A percentile compares a stretch with the other conserved stretches of the same genome.
Conservation (phyloP, 92 coral and sea anemone genomes). For the Palythoa caribaeorum region DNA sequence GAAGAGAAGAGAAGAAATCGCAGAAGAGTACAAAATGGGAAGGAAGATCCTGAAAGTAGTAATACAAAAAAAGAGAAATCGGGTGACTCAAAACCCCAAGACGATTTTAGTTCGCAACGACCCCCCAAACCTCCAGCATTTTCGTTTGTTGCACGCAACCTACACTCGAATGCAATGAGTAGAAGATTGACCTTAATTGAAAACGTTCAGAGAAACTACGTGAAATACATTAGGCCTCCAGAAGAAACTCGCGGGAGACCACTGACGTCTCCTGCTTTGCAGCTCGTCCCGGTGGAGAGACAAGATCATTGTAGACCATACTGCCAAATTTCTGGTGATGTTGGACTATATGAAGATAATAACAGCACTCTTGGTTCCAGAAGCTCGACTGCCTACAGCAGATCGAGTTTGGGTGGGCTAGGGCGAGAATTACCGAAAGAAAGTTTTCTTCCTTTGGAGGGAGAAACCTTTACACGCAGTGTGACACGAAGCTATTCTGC, state of each 20-base stretch:
- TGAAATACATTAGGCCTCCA: constrained; percentile 42
- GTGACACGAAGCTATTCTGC: constrained; percentile 10
- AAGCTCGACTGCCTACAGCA: constrained; percentile 15
- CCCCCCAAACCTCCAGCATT: constrained; percentile 18
- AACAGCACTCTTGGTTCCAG: neutral
- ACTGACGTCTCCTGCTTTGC: constrained; percentile 12
- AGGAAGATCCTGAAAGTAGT: neutral
- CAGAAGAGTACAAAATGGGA: neutral
- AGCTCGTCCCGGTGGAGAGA: neutral
- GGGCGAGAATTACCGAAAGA: constrained; percentile 25
- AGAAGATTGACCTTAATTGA: constrained; percentile 34
- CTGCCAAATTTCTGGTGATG: neutral
- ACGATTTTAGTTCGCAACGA: neutral
- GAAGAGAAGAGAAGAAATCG: constrained; percentile 16
- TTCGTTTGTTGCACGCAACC: constrained; percentile 23
- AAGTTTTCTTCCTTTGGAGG: constrained; percentile 23
- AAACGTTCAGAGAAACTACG: constrained; percentile 41
- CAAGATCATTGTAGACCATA: neutral
- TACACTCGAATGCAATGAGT: constrained; percentile 21
- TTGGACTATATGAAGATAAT: neutral
- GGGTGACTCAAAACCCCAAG: neutral
- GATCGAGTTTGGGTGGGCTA: neutral
- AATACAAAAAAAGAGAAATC: neutral
- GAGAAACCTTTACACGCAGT: neutral
- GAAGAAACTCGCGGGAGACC: constrained; percentile 15